These are phyloP conservation scores for Coluber constrictor DNA, from an alignment of 2,797 vertebrate species.

Conservation along the genomic window DNA sequence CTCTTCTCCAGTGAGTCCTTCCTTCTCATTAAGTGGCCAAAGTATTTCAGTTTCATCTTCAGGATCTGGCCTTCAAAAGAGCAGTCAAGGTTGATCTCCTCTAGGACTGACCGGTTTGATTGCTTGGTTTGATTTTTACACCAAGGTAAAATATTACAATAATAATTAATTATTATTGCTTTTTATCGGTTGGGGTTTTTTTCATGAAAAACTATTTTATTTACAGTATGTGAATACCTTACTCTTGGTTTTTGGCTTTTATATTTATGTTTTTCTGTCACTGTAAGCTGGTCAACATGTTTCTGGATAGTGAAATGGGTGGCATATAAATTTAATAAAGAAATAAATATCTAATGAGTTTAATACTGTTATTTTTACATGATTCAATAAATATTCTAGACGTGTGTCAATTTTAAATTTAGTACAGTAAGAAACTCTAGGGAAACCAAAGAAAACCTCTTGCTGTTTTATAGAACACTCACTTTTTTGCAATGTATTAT, in stretches of 20 bases:
- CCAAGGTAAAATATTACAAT: background rate
- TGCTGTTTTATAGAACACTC: rapidly evolving
- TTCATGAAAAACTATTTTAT: background rate
- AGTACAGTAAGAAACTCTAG: rapidly evolving
- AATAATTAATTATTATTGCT: background rate
- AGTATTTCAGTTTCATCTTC: too few species aligned
- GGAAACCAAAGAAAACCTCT: background rate
- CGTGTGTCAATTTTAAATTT: background rate
- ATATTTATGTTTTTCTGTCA: background rate
- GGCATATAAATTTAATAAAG: background rate
- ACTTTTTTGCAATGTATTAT: background rate
- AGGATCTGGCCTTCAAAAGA: too few species aligned
- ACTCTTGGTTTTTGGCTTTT: background rate
- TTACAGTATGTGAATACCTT: background rate
- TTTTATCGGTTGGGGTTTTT: background rate
- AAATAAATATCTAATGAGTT: background rate
- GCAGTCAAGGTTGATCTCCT: too few species aligned
- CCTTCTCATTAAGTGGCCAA: too few species aligned
- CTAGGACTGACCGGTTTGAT: too few species aligned
- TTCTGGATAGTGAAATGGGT: background rate
- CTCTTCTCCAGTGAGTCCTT: too few species aligned
- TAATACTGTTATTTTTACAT: background rate
- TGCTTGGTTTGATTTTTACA: too few species aligned
- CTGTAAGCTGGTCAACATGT: background rate
- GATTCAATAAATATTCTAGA: background rate